Conservation (phyloP, 2,888 invertebrate species). For the Acrobasis consociella region DNA sequence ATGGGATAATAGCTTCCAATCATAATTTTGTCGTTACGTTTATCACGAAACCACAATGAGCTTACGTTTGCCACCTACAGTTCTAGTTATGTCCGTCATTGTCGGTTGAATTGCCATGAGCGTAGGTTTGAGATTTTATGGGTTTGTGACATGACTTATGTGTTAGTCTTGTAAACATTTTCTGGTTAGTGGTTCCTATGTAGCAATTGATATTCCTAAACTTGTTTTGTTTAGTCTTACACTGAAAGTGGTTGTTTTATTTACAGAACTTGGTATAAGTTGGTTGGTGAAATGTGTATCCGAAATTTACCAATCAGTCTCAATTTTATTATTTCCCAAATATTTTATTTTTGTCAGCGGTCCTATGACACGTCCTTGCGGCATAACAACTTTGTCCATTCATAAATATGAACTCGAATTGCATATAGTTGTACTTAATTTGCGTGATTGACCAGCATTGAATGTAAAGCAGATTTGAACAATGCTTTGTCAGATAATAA, state of each 20-base stretch:
- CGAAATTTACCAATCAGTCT: background rate
- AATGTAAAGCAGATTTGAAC: conserved; percentile 15
- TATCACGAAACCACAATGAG: background rate
- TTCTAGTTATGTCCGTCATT: too few species aligned
- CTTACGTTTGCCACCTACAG: background rate
- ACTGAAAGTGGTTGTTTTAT: too few species aligned
- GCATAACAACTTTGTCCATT: background rate
- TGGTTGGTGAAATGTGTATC: too few species aligned
- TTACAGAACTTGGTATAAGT: too few species aligned
- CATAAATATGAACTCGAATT: background rate
- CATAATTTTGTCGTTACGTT: background rate
- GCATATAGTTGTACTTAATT: background rate
- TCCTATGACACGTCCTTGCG: background rate
- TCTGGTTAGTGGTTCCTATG: too few species aligned
- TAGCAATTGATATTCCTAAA: too few species aligned
- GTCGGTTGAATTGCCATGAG: too few species aligned
- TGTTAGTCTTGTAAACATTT: too few species aligned
- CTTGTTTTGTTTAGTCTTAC: too few species aligned
- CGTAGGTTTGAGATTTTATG: too few species aligned
- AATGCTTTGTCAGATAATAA: conserved; percentile 12
- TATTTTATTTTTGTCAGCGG: background rate
- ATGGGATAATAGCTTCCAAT: background rate
- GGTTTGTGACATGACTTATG: too few species aligned
- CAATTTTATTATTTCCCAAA: background rate
- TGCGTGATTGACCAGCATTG: conserved; percentile 5